phyloP scores from a whole-genome alignment of 2,113 vertebrate species.

The Elanoides forficatus region DNA sequence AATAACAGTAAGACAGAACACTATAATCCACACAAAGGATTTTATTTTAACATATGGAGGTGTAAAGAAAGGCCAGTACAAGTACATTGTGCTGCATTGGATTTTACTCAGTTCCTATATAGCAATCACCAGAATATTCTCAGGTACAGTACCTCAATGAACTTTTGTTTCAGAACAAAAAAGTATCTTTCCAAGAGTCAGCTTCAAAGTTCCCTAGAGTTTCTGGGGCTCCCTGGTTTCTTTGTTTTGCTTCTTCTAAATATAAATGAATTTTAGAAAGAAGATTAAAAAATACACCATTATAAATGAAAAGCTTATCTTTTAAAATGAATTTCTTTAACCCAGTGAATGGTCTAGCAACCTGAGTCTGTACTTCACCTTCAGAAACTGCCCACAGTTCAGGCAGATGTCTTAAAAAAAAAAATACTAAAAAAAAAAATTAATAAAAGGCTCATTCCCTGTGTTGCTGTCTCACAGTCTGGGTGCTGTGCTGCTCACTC shows the following conservation, averaged over 20 bases:
- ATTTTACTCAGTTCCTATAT: background rate
- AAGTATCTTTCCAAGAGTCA: background rate
- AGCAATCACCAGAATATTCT: background rate
- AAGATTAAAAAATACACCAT: background rate
- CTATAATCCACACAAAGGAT: background rate
- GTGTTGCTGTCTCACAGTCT: background rate
- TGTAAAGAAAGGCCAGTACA: background rate
- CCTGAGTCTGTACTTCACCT: background rate
- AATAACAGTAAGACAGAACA: background rate
- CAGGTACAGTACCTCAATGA: background rate
- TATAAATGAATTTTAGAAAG: background rate
- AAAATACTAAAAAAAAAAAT: background rate
- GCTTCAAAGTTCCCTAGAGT: background rate
- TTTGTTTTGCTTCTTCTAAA: background rate
- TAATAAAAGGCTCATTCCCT: background rate
- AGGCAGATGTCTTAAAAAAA: background rate
- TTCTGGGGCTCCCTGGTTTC: background rate
- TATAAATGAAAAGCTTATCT: background rate
- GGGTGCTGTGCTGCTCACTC: background rate
- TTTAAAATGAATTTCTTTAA: background rate
- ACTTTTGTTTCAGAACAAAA: background rate
- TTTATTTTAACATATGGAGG: background rate
- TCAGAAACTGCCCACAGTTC: background rate
- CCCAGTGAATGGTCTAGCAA: background rate
- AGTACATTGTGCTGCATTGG: background rate